These are phyloP conservation scores for Mionectes olivaceus DNA, from an alignment of 2,797 vertebrate genomes.

Conservation along the genomic window DNA sequence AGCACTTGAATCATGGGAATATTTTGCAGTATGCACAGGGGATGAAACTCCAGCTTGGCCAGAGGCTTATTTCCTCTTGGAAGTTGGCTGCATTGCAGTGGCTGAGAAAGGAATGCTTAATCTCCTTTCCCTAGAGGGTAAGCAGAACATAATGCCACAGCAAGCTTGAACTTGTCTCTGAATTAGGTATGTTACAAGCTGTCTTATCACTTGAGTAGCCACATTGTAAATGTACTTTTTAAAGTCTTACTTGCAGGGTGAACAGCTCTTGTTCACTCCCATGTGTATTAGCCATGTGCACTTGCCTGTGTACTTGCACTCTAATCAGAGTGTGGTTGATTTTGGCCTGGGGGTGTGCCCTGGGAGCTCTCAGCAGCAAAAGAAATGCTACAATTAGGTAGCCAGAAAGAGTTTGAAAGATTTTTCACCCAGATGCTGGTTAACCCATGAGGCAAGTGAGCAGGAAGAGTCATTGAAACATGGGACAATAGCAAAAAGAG, in stretches of 20 bases:
- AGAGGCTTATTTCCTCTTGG: not conserved
- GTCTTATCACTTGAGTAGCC: not conserved
- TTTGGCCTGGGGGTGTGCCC: not conserved
- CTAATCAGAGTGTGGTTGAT: not conserved
- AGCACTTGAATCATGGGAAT: not conserved
- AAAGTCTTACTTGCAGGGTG: not conserved
- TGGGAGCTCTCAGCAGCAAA: not conserved
- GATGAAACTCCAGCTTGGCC: not conserved
- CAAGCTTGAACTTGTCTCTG: not conserved
- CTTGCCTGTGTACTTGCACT: not conserved
- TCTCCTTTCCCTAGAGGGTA: not conserved
- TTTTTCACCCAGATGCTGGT: not conserved
- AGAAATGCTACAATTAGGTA: not conserved
- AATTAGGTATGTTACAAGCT: not conserved
- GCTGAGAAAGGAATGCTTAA: not conserved
- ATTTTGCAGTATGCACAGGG: not conserved
- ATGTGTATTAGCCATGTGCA: not conserved
- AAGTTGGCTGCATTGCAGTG: not conserved
- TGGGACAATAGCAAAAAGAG: not conserved
- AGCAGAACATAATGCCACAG: not conserved
- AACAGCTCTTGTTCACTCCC: not conserved
- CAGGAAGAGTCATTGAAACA: not conserved
- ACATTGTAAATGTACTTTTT: not conserved
- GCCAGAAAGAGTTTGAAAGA: not conserved
- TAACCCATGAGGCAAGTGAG: not conserved